Base-by-base conservation (phyloP, 2,888 invertebrate genomes). In the Anticlea derivata region DNA sequence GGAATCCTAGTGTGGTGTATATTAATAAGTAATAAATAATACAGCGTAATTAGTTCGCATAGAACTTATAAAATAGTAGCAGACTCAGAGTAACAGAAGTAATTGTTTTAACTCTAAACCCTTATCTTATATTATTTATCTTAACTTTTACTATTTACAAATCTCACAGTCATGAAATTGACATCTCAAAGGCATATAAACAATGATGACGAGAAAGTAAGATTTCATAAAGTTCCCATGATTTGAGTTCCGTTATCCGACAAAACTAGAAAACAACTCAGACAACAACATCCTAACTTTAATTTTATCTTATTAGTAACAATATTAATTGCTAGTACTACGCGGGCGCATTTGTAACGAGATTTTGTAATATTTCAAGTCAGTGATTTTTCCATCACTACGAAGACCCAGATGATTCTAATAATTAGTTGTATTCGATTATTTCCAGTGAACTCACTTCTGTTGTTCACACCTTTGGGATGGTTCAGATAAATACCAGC, bases 191-290 rank as follows among this genome's bases (percentile, higher is more conserved):
- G 48, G 49, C 54, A 51, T 58, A 29, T 29, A 11, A 27, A 55
- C 50, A 58, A 62, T 61, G 13, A 44, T 31, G 52, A 58, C 35
- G 34, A 41, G 60, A 66, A 63, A 62, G 44, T 22, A 10, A 50
- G 50, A 55, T 44, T 33, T 46, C 34, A 38, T 50, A 46, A 2
- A 4, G 59, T 63, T 70, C 68, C 48, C 69, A 69, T 59, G 47
- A 26, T 63, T 63, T 59, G 35, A 48, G 47, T 49, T 27, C 55
- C 60, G 55, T 59, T 60, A 55, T 46, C 38, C 49, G 52, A 47
- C 57, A 52, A 31, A 55, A 48, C 33, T 41, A 29, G 46, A 44
- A 46, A 53, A 40, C 38, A 55, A 46, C 46, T 48, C 22, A 49
- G 12, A 49, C 34, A 31, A 13, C 40, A 22, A 30, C 38, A 48